Evolutionary conservation across 2,888 invertebrate species (phyloP), one percentile per base, ranked within the genome.

Genomic region (Platycheirus albimanus): DNA sequence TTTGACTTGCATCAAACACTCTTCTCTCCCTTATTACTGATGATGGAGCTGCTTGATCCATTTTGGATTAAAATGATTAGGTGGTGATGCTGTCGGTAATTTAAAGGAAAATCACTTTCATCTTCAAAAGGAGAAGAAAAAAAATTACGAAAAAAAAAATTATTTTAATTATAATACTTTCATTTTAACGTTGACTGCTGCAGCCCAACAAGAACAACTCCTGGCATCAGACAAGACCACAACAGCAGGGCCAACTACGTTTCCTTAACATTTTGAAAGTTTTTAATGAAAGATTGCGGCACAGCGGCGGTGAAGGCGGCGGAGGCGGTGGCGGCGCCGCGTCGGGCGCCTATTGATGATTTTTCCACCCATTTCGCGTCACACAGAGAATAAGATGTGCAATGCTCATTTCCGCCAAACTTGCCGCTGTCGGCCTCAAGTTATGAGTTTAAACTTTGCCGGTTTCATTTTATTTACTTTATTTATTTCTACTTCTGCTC

Each of bases 251-350:
- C 77, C 72, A 54, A 77, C 80, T 41, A 54, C 33, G 71, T 58
- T 41, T 52, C 72, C 47, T 45, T 45, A 58, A 49, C 56, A 58
- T 78, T 83, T 83, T 78, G 78, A 77, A 83, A 83, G 77, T 83
- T 83, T 83, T 83, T 78, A 83, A 83, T 83, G 83, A 83, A 83
- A 83, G 83, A 83, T 83, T 83, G 83, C 64, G n/a, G n/a, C n/a
- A n/a, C n/a, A n/a, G n/a, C n/a, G n/a, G n/a, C n/a, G n/a, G n/a
- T n/a, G n/a, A n/a, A n/a, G n/a, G n/a, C n/a, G n/a, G n/a, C n/a
- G n/a, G n/a, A n/a, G n/a, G n/a, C n/a, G n/a, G n/a, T n/a, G n/a
- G n/a, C n/a, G n/a, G n/a, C n/a, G n/a, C n/a, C n/a, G n/a, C n/a
- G n/a, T n/a, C n/a, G 83, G 83, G 64, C 30, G 83, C 83, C 83